phyloP scores from a whole-genome alignment of 1,140 invertebrate species.

The Chironomus tepperi region DNA sequence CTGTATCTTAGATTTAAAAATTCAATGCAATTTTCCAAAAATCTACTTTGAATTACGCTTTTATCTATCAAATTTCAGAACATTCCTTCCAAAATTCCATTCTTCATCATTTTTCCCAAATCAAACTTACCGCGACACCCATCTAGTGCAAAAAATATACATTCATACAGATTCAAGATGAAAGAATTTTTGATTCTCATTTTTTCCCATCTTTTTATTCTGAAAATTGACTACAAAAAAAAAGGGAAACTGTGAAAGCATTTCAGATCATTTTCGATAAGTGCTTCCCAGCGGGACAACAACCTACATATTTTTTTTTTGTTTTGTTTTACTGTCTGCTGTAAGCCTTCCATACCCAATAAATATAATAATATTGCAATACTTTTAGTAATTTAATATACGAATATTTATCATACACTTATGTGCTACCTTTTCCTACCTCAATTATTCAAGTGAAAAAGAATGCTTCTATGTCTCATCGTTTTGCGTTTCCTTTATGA shows the following conservation, averaged over 20 bases:
- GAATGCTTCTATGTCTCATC: neutral
- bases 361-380: neutral
- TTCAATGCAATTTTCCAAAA: no score
- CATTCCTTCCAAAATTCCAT: no score
- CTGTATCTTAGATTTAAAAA: no score
- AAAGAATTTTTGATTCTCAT: no score
- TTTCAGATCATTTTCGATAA: conserved; percentile 14
- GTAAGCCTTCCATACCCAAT: neutral
- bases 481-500: neutral
- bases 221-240: conserved; percentile 6
- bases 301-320: neutral
- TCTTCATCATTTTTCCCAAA: no score
- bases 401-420: neutral
- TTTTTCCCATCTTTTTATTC: no score
- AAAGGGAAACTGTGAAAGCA: conserved; percentile 7
- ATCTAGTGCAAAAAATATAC: no score
- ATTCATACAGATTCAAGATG: no score
- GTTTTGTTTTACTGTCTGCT: no score
- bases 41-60: no score
- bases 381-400: conserved; percentile 4
- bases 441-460: neutral
- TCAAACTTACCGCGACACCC: no score
- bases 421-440: neutral
- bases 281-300: conserved; percentile 3
- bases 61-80: no score